phyloP scores from a whole-genome alignment of 2,888 invertebrate species.

The Monoplex corrugatus region DNA sequence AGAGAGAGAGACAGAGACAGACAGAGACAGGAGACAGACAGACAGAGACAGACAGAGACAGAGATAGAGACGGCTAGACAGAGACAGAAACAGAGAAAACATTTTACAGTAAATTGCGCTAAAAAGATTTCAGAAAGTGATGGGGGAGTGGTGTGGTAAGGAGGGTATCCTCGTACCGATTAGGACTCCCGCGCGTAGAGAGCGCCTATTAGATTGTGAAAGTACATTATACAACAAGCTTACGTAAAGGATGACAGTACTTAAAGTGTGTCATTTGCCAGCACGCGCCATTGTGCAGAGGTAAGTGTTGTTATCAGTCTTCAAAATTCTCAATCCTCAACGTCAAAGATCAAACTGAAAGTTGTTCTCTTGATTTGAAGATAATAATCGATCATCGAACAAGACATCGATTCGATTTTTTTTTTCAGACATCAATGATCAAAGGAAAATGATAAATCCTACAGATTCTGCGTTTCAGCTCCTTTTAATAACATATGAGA shows the following conservation, averaged over 20 bases:
- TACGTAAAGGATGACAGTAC: conserved; percentile 13
- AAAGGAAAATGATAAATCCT: no score
- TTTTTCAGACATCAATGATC: no score
- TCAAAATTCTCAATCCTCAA: no score
- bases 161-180: neutral
- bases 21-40: neutral
- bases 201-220: conserved; percentile 18
- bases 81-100: neutral
- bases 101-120: no score
- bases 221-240: conserved; percentile 20
- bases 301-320: no score
- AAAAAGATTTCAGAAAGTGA: no score
- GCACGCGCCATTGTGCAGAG: neutral
- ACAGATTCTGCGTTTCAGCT: no score
- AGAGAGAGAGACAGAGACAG: neutral
- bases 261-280: neutral
- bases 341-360: no score
- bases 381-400: no score
- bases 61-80: neutral
- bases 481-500: no score
- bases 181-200: neutral
- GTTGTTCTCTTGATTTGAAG: no score
- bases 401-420: no score
- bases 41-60: neutral
- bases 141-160: neutral